phyloP scores from a whole-genome alignment of 2,888 invertebrate genomes.

The Sphaerophoria taeniata region DNA sequence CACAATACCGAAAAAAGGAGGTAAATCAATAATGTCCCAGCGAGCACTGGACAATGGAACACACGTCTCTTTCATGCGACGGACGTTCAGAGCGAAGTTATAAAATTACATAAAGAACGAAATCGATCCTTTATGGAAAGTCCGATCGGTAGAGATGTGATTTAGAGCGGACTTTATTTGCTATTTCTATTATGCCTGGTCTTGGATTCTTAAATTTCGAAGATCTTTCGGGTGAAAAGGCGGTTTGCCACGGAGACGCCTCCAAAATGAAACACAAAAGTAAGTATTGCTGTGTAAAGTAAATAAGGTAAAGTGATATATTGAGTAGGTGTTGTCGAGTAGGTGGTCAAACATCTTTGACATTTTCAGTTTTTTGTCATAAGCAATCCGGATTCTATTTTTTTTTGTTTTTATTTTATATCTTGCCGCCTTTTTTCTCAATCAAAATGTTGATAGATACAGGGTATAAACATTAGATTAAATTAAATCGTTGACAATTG shows the following conservation, averaged over 20 bases:
- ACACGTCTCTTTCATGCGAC: slow-evolving; percentile 17
- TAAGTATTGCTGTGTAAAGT: slow-evolving; percentile 35
- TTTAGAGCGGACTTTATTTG: slow-evolving; percentile 56
- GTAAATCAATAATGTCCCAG: slow-evolving; percentile 59
- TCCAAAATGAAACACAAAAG: slow-evolving; percentile 47
- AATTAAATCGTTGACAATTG: neutral
- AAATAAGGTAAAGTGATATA: slow-evolving; percentile 40
- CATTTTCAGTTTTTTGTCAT: slow-evolving; percentile 41
- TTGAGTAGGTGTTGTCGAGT: slow-evolving; percentile 52
- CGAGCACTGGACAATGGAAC: slow-evolving; percentile 46
- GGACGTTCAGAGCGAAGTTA: slow-evolving; percentile 29
- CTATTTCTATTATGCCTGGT: slow-evolving; percentile 54
- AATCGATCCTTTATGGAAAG: slow-evolving; percentile 64
- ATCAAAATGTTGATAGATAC: slow-evolving; percentile 63
- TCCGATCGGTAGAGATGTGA: neutral
- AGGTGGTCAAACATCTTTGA: slow-evolving; percentile 62
- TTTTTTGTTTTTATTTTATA: neutral
- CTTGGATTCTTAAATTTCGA: neutral
- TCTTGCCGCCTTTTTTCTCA: slow-evolving; percentile 55
- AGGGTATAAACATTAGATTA: neutral
- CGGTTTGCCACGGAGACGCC: slow-evolving; percentile 72
- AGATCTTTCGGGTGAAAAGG: slow-evolving; percentile 66
- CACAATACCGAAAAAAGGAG: slow-evolving; percentile 7
- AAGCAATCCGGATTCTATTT: too few relatives aligned
- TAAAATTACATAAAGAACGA: slow-evolving; percentile 66